phyloP scores from a whole-genome alignment of 2,797 vertebrate genomes.

The Synanceia verrucosa region DNA sequence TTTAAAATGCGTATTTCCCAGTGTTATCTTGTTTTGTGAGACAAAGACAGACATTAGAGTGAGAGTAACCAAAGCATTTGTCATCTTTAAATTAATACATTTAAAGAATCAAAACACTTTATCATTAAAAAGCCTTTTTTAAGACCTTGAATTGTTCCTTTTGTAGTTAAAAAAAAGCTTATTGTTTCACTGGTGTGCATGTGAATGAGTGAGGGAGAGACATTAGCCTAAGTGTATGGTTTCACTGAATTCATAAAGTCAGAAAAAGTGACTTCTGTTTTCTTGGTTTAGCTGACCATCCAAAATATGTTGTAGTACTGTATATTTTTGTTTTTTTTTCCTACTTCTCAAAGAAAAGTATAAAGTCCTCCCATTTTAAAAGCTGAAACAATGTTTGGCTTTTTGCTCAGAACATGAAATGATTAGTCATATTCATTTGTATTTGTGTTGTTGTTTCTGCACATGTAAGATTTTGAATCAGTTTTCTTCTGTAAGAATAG shows the following conservation, averaged over 20 bases:
- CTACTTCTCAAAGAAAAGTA: background rate
- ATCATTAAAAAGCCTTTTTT: background rate
- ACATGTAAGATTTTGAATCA: background rate
- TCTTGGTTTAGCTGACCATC: background rate
- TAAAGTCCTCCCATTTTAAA: too few species aligned
- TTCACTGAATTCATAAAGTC: background rate
- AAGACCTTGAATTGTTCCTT: background rate
- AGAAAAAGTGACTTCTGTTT: background rate
- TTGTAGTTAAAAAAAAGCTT: background rate
- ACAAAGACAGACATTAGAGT: background rate
- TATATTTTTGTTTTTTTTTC: background rate
- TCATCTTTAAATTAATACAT: background rate
- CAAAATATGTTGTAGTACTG: background rate
- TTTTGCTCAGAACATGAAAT: background rate
- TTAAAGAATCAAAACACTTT: background rate
- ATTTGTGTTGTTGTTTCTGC: background rate
- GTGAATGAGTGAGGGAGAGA: background rate
- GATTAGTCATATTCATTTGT: background rate
- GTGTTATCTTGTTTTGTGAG: background rate
- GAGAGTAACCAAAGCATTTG: background rate
- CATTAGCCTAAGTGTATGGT: background rate
- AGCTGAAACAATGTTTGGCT: background rate
- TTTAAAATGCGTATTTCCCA: slow-evolving; percentile 23
- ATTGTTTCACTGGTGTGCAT: background rate
- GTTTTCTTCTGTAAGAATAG: background rate